Percentiles rank a stretch among this genome's conserved stretches.
phyloP scores from a whole-genome alignment of 2,888 invertebrate genomes.

The Hirtodrosophila trivittata region DNA sequence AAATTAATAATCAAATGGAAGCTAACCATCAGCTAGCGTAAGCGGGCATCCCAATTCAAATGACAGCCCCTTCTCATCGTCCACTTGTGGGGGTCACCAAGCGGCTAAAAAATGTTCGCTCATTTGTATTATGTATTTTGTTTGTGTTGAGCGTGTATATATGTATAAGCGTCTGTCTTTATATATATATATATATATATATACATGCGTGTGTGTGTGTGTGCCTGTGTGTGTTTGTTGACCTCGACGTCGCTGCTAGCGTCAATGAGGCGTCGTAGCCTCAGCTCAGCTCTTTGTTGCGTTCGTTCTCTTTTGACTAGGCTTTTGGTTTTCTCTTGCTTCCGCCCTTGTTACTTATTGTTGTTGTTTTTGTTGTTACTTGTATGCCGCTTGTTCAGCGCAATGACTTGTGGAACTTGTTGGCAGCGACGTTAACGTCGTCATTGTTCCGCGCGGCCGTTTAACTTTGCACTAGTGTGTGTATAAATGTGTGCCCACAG shows the following conservation, averaged over 20 bases:
- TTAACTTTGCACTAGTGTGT: constrained; percentile 59
- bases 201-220: constrained; percentile 18
- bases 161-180: too few relatives aligned
- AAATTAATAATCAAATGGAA: constrained; percentile 55
- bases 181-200: constrained; percentile 1
- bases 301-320: constrained; percentile 55
- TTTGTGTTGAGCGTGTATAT: constrained; percentile 38
- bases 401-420: constrained; percentile 67
- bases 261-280: constrained; percentile 33
- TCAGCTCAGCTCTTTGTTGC: constrained; percentile 46
- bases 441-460: constrained; percentile 77
- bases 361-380: constrained; percentile 13
- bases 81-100: constrained; percentile 30
- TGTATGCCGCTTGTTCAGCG: constrained; percentile 42
- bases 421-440: constrained; percentile 45
- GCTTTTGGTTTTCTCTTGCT: constrained; percentile 62
- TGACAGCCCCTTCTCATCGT: constrained; percentile 18
- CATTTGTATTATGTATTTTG: constrained; percentile 64
- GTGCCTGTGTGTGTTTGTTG: constrained; percentile 21
- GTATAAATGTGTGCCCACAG: constrained; percentile 24
- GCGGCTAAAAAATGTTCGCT: constrained; percentile 62
- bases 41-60: constrained; percentile 44
- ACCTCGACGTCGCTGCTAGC: constrained; percentile 55
- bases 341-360: constrained; percentile 65
- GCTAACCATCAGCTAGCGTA: constrained; percentile 40